Evolutionary conservation across 2,797 vertebrate species (phyloP).

Genomic region (Loriculus beryllinus): DNA sequence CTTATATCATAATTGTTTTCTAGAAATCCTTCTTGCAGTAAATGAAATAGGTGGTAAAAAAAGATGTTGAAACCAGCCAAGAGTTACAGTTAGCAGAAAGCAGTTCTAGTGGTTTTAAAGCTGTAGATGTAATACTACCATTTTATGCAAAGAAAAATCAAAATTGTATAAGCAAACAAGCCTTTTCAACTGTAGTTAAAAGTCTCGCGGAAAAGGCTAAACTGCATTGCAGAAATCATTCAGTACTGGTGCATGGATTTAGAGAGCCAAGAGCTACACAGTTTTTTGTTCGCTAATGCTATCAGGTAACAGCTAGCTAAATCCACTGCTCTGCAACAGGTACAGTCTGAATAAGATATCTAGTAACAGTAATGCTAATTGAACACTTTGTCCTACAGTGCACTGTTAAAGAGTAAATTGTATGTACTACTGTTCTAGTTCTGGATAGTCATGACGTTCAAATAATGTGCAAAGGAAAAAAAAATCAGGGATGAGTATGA

Average conservation of each 20-base stretch:
- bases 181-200: neutral
- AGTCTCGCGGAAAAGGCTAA: neutral
- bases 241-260: neutral
- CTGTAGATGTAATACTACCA: neutral
- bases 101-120: neutral
- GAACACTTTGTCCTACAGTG: neutral
- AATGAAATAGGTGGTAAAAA: neutral
- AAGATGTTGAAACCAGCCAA: neutral
- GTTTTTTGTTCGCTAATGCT: neutral
- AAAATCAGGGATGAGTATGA: neutral
- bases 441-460: neutral
- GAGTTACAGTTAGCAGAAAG: neutral
- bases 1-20: neutral
- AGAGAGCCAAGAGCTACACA: neutral
- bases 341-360: neutral
- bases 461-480: accelerated
- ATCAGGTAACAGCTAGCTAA: neutral
- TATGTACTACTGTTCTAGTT: neutral
- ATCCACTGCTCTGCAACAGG: neutral
- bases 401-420: neutral
- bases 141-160: neutral
- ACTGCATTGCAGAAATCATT: neutral
- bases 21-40: neutral
- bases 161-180: neutral
- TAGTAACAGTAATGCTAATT: neutral